Base-by-base conservation (phyloP, 2,888 invertebrate species). In the Eumerus sabulonum region DNA sequence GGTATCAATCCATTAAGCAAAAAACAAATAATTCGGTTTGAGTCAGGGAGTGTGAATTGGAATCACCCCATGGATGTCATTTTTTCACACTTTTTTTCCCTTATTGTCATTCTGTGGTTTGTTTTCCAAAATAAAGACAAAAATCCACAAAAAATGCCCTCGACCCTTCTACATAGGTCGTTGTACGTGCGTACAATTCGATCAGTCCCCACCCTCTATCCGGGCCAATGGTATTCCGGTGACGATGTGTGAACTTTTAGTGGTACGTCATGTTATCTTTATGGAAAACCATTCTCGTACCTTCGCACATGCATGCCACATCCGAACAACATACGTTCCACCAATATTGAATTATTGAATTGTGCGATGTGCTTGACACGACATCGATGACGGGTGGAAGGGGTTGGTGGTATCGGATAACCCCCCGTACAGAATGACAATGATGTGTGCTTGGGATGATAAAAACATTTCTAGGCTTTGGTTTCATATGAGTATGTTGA, bases 1-100 rank as follows among this genome's bases (percentile, higher is more conserved):
- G 68, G 73, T 79, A 74, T 60, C 79, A 70, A 79, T 74, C 79
- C 79, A 79, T 74, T 79, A 74, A 79, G 56, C 74, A 79, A 59
- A 19, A 18, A 57, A 12, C 53, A 50, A 54, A 44, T 44, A 64
- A 42, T 45, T 53, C 38, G 44, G 9, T n/a, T 27, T 27, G 19
- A 38, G 19, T 51, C 0, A 57, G 19, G 51, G 68, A 45, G n/a
- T 40, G 50, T 17, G 45, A 40, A 40, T 76, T 48, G 66, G 66
- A 76, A 76, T 74, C 79, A 79, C 79, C 79, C 77, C 63, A 59
- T 67, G 45, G 53, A 19, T 14, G 60, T 67, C 60, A 68, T 63
- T 64, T 54, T 70, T 45, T 1, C 42, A 9, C 53, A 67, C 67
- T 72, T 63, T 16, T 27, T 27, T 27, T 27, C 7, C 7, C 7